Conservation (phyloP, 2,888 invertebrate species). For the Odontocolon sp. region DNA sequence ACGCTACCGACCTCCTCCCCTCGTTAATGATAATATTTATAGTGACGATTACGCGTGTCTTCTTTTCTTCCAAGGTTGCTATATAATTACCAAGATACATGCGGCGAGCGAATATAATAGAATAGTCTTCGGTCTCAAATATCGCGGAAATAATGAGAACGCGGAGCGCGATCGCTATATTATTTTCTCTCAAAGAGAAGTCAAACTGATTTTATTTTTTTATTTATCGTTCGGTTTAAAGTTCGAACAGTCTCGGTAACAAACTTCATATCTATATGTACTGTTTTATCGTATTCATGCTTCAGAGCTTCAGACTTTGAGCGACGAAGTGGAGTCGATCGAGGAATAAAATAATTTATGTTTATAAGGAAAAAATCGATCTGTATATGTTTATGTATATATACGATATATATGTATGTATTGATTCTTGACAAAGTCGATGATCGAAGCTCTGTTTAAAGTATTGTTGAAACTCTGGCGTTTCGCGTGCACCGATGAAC, state of each 20-base stretch:
- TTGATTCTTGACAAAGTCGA: background rate
- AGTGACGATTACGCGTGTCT: no score
- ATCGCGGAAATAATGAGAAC: background rate
- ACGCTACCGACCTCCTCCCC: no score
- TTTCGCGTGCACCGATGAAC: no score
- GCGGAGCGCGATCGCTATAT: background rate
- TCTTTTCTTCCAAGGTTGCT: no score
- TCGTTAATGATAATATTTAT: no score
- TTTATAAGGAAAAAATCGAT: no score
- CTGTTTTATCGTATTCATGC: background rate
- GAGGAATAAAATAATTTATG: no score
- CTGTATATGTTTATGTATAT: no score
- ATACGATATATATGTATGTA: no score
- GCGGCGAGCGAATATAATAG: background rate
- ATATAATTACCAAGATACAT: no score
- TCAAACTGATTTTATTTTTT: background rate
- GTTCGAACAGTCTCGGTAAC: no score
- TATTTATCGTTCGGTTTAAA: background rate
- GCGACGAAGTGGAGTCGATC: no score
- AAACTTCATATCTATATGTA: background rate
- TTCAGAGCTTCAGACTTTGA: background rate
- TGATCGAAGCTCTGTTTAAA: background rate
- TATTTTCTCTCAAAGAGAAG: background rate
- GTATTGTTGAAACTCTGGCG: background rate
- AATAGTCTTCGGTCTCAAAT: background rate